Evolutionary conservation across 2,888 invertebrate species (phyloP), one percentile per base, ranked within the genome.

Genomic region (Idaea aversata): DNA sequence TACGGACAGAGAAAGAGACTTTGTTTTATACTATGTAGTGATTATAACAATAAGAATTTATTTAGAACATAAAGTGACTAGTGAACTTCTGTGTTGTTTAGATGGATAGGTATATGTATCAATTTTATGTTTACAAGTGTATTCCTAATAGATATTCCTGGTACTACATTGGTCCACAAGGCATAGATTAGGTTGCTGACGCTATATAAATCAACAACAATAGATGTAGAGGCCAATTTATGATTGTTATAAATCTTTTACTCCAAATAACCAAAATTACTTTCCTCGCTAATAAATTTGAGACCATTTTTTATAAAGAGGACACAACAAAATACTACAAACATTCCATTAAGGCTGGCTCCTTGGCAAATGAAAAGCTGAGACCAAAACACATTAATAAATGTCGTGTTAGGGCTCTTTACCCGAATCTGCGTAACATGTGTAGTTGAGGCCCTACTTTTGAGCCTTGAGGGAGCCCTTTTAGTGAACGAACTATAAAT

Each of bases 401-500:
- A 68, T 76, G 81, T 82, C 81, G 75, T 73, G 78, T 76, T 76
- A 78, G 76, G 74, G 68, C 73, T 72, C 75, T 75, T 74, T 74
- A 68, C 78, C 76, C 67, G 60, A 78, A 76, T 74, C 74, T 74
- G 64, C 65, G 74, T 76, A 80, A 78, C 83, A 79, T 80, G 76
- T 82, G 80, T 80, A 78, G 71, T 68, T 66, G 70, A 72, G 74
- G 73, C 63, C 75, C 72, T 70, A 73, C 69, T 70, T 70, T 67
- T 69, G 76, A 75, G 74, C 79, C 80, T 75, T 75, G 70, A 65
- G 72, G 70, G 66, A 76, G 70, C 76, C 78, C 78, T 76, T 85
- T 84, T 79, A 82, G 77, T 75, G 72, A 71, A 69, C 70, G 70
- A 59, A 74, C 77, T 73, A 86, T 83, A 82, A 83, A 83, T 83